Percentiles rank a stretch among this genome's conserved stretches.
Conservation (phyloP, 2,113 vertebrate genomes). For the Oxygymnocypris stewartii region DNA sequence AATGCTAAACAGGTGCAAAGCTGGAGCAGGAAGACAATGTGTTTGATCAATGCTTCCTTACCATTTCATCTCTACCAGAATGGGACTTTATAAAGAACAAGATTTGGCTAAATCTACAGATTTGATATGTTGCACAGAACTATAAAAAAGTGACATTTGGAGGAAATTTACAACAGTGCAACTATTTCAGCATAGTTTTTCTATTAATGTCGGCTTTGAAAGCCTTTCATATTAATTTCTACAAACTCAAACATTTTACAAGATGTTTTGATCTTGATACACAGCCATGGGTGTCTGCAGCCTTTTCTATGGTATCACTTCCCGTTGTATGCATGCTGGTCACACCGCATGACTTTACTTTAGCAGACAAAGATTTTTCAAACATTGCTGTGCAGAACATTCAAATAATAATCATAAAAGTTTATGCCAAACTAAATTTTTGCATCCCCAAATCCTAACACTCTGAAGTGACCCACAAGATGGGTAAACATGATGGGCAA, state of each 20-base stretch:
- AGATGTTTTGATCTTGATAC: not conserved
- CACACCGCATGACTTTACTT: not conserved
- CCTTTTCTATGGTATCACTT: not conserved
- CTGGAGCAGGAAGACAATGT: constrained; percentile 48
- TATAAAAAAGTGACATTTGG: not conserved
- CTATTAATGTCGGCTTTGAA: too few relatives aligned
- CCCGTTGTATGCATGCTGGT: not conserved
- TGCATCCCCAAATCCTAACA: not conserved
- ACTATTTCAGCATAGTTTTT: not conserved
- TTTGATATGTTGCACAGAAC: constrained; percentile 1
- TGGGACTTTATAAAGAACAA: constrained; percentile 42
- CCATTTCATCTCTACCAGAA: constrained; percentile 21
- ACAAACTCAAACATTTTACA: not conserved
- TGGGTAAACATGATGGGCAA: not conserved
- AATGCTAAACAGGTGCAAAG: constrained; percentile 54
- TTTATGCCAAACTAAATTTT: not conserved
- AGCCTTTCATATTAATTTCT: too few relatives aligned
- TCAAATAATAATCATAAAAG: not conserved
- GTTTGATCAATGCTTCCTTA: constrained; percentile 51
- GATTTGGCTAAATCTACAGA: constrained; percentile 38
- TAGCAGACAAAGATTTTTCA: not conserved
- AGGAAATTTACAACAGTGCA: not conserved
- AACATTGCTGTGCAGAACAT: not conserved
- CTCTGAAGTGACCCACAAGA: not conserved
- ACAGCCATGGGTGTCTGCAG: not conserved